phyloP scores from a whole-genome alignment of 2,797 vertebrate genomes.

The Anabacerthia variegaticeps region DNA sequence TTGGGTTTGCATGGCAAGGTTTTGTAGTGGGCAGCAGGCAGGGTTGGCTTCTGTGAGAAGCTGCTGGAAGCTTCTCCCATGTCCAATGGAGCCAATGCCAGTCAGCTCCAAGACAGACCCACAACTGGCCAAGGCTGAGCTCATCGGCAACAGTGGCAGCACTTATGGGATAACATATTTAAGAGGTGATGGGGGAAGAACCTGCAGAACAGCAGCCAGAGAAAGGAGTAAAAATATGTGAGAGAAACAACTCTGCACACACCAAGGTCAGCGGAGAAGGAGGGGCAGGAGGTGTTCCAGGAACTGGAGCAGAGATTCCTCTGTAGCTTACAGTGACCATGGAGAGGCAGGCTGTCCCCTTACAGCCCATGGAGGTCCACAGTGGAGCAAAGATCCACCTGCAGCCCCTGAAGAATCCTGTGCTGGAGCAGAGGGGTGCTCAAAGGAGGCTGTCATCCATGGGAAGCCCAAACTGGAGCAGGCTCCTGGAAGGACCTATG shows the following conservation, averaged over 20 bases:
- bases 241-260: background rate
- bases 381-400: background rate
- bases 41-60: background rate
- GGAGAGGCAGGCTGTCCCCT: background rate
- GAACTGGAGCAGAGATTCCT: too few relatives aligned
- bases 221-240: background rate
- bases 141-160: background rate
- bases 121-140: background rate
- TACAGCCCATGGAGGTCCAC: background rate
- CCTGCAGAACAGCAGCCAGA: background rate
- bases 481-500: background rate
- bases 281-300: background rate
- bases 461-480: background rate
- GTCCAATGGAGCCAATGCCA: fast-evolving
- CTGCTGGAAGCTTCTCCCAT: background rate
- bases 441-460: background rate
- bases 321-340: background rate
- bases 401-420: background rate
- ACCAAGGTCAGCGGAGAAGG: background rate
- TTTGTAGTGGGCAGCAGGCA: fast-evolving
- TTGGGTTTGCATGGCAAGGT: background rate
- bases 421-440: background rate
- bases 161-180: background rate
- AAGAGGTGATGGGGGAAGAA: background rate
- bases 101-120: background rate